These are phyloP conservation scores for Fregata magnificens DNA, from an alignment of 2,113 vertebrate species.

Conservation along the genomic window DNA sequence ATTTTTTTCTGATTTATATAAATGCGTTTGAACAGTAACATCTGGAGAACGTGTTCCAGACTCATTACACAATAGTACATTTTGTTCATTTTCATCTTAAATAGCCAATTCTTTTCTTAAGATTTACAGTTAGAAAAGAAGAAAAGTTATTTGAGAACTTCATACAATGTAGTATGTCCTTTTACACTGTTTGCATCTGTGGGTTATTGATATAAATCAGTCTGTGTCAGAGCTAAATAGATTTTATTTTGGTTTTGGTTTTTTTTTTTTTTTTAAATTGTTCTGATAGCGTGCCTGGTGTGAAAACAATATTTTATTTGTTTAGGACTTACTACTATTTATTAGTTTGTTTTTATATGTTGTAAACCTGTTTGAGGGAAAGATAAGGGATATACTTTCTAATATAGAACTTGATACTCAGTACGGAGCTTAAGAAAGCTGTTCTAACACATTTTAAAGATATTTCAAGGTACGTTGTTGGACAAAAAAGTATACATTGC, in stretches of 20 bases:
- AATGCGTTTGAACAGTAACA: conserved; percentile 52
- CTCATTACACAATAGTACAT: conserved; percentile 53
- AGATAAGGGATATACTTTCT: background rate
- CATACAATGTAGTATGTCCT: background rate
- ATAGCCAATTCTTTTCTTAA: conserved; percentile 6
- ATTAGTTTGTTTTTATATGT: background rate
- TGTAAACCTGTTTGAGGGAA: background rate
- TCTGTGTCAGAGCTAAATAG: background rate
- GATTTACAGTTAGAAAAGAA: background rate
- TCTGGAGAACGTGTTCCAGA: conserved; percentile 29
- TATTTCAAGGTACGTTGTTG: background rate
- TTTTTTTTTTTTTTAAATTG: background rate
- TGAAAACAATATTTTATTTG: background rate
- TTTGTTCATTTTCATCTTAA: conserved; percentile 52
- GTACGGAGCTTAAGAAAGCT: background rate
- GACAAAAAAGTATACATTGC: background rate
- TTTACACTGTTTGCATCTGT: background rate
- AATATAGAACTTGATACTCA: background rate
- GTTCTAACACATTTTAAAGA: background rate
- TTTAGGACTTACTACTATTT: background rate
- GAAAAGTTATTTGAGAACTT: background rate
- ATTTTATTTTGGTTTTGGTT: background rate
- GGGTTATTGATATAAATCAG: background rate
- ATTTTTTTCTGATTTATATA: conserved; percentile 37
- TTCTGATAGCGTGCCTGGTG: background rate